A percentile compares a stretch with the other conserved stretches of the same genome.
Evolutionary conservation across 2,797 vertebrate species (phyloP).

Genomic region (Enteromius unitaeniatus): DNA sequence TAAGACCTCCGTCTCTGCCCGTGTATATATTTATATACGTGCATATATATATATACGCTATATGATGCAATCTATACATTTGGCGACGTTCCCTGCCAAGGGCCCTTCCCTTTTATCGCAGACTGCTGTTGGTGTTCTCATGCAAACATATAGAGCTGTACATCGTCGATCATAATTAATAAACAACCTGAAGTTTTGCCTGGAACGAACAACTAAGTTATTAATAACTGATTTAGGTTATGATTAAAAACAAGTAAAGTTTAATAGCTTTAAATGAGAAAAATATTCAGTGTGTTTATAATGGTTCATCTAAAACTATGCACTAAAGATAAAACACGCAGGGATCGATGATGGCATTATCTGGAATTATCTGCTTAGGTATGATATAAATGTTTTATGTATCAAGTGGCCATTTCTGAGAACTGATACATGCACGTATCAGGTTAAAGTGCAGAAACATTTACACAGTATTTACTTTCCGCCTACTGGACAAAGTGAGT

Average conservation of each 20-base stretch:
- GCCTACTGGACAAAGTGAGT: conserved; percentile 21
- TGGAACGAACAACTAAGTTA: not conserved
- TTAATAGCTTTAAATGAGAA: too few relatives aligned
- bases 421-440: not conserved
- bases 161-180: not conserved
- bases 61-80: conserved; percentile 49
- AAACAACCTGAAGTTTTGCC: not conserved
- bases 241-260: not conserved
- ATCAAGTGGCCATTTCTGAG: conserved; percentile 17
- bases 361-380: not conserved
- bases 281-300: not conserved
- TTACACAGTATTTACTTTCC: conserved; percentile 4
- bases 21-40: not conserved
- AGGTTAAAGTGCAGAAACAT: not conserved
- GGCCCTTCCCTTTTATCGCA: conserved; percentile 34
- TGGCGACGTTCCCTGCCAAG: conserved; percentile 62
- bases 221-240: not conserved
- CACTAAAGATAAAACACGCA: not conserved
- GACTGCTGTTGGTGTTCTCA: not conserved
- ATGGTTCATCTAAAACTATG: not conserved
- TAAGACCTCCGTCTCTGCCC: not conserved
- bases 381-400: not conserved
- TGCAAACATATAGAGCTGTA: conserved; percentile 19
- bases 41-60: conserved; percentile 30
- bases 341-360: not conserved